Evolutionary conservation across 2,888 invertebrate species (phyloP), one percentile per base, ranked within the genome.

Genomic region (Yponomeuta evonymella): DNA sequence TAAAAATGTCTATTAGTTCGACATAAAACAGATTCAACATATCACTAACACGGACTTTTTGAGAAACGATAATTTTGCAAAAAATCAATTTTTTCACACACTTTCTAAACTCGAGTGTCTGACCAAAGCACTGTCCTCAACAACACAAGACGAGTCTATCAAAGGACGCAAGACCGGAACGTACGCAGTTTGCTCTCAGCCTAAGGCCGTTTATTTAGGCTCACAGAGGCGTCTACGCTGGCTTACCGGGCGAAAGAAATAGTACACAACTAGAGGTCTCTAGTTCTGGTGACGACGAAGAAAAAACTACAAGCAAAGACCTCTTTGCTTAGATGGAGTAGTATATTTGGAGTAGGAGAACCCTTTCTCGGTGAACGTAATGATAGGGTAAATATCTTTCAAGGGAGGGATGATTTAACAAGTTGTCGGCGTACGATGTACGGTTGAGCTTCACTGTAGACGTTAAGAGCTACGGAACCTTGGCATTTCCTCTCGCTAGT

Each of bases 191-290:
- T 67, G 36, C 48, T 43, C 48, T 23, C 23, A 15, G 43, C 67
- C 67, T 43, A 23, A 6, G 67, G 67, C 48, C 67, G 67, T 67
- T 67, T 67, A 48, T 67, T 43, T 67, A 67, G 67, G 67, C 23
- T 43, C 12, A 15, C 51, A 15, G 51, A 15, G 15, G 15, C 12
- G 15, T 58, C 15, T 8, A 15, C 1, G 12, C 51, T 58, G 51
- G 5, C 51, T 15, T 58, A 4, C 12, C 15, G 0, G 12, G 51
- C 51, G 9, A 43, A 43, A 6, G 43, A 58, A 58, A 58, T 15
- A 12, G 51, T 58, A 4, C 15, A 3, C 12, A 12, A 58, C 15
- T 15, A 10, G 15, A 15, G 51, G 51, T 58, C 51, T 6, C 51
- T 15, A 58, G 15, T 58, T 58, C 51, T 58, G 51, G 51, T 58